These are phyloP conservation scores for Halictus quadricinctus DNA, from an alignment of 2,888 invertebrate species.

Conservation along the genomic window DNA sequence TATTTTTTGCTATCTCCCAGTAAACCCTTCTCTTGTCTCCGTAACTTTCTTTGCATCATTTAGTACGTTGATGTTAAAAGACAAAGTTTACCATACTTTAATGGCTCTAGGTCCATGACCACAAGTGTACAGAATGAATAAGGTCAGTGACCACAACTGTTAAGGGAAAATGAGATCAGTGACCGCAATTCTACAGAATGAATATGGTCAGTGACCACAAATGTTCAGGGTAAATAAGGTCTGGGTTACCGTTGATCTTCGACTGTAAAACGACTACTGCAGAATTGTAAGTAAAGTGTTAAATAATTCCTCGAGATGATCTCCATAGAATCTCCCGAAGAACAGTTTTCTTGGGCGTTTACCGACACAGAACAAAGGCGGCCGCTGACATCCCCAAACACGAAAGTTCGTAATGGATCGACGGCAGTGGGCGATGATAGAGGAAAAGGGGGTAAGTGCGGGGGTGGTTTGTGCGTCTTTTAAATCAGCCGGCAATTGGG, in stretches of 20 bases:
- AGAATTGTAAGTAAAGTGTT: too few relatives aligned
- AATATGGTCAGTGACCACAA: too few relatives aligned
- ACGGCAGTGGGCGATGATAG: not conserved
- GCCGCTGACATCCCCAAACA: not conserved
- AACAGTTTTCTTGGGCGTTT: not conserved
- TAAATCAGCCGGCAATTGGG: slow-evolving; percentile 33
- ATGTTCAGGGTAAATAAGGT: too few relatives aligned
- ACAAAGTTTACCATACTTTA: too few relatives aligned
- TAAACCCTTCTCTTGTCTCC: not conserved
- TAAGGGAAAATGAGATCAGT: too few relatives aligned
- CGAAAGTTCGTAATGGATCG: not conserved
- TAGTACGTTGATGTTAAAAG: too few relatives aligned
- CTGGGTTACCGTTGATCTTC: not conserved
- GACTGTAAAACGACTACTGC: too few relatives aligned
- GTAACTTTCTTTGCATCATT: not conserved
- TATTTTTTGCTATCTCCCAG: not conserved
- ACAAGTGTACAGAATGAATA: too few relatives aligned
- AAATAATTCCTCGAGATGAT: too few relatives aligned
- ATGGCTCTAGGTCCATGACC: too few relatives aligned
- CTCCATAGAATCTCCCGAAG: not conserved
- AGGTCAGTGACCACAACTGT: too few relatives aligned
- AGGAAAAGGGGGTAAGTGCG: not conserved
- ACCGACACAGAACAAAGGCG: not conserved
- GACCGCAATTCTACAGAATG: too few relatives aligned
- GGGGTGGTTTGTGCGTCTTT: not conserved